Conservation (phyloP, 1,140 invertebrate genomes). For the Phthorimaea operculella region DNA sequence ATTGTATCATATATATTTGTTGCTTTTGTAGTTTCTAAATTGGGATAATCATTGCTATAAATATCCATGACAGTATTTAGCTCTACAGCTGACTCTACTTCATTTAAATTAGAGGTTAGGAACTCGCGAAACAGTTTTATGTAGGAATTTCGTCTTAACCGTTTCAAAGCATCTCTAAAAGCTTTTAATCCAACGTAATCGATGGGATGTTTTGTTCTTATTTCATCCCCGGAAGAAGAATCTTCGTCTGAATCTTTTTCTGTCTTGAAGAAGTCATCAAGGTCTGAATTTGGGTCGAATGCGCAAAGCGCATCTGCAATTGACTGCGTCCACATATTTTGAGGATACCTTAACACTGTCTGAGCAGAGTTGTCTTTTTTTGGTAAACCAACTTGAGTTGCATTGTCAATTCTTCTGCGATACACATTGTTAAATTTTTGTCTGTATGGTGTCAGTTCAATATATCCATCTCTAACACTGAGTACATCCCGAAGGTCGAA, state of each 20-base stretch:
- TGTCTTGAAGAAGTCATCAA: constrained; percentile 23
- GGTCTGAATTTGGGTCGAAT: constrained; percentile 32
- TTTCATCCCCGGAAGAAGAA: constrained; percentile 34
- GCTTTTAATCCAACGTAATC: constrained; percentile 40
- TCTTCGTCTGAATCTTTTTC: constrained; percentile 16
- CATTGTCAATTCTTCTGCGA: constrained; percentile 66
- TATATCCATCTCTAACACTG: constrained; percentile 73
- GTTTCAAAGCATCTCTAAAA: constrained; percentile 39
- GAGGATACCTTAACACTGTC: constrained; percentile 72
- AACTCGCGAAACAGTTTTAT: constrained; percentile 49
- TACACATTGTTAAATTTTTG: constrained; percentile 70
- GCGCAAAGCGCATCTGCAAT: constrained; percentile 62
- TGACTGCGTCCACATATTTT: constrained; percentile 75
- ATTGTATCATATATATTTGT: constrained; percentile 45
- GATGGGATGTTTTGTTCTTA: constrained; percentile 21
- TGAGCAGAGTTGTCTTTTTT: constrained; percentile 68
- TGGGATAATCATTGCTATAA: constrained; percentile 73
- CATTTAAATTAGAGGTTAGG: constrained; percentile 24
- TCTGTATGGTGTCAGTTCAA: constrained; percentile 70
- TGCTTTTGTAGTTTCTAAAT: constrained; percentile 59
- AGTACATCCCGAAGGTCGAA: constrained; percentile 65
- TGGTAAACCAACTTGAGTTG: constrained; percentile 62
- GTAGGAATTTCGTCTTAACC: constrained; percentile 48
- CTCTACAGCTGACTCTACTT: constrained; percentile 57
- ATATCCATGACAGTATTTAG: constrained; percentile 74